These are phyloP conservation scores for Chloroceryle inda DNA, from an alignment of 2,797 vertebrate species.

Conservation along the genomic window DNA sequence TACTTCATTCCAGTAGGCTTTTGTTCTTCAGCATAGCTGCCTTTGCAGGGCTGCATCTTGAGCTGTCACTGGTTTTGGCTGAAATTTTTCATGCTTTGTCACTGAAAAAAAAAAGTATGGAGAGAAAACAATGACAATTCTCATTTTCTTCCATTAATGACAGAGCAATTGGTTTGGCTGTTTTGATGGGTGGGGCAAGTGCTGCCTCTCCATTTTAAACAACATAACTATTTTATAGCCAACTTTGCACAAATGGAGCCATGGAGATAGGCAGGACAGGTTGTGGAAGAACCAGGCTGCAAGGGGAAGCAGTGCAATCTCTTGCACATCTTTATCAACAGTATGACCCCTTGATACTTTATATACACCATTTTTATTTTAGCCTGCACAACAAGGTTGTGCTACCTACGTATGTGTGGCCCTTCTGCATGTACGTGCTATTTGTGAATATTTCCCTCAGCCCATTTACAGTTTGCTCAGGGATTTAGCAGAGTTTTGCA, in stretches of 20 bases:
- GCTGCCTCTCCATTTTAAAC: background rate
- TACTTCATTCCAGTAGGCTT: background rate
- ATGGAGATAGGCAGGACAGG: fast-evolving
- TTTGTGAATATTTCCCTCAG: background rate
- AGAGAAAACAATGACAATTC: background rate
- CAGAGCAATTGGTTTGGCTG: background rate
- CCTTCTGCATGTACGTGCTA: fast-evolving
- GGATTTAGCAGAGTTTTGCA: conserved; percentile 22
- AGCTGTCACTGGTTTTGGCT: background rate
- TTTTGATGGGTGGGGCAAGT: background rate
- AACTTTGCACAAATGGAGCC: background rate
- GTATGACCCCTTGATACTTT: background rate
- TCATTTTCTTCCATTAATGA: background rate
- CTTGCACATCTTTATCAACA: background rate
- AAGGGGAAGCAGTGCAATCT: background rate
- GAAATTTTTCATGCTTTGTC: background rate
- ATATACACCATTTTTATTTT: background rate
- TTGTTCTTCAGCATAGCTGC: background rate
- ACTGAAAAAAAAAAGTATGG: background rate
- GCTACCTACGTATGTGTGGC: fast-evolving
- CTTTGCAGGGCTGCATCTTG: background rate
- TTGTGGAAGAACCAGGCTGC: background rate
- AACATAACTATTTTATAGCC: fast-evolving
- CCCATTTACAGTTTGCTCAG: background rate
- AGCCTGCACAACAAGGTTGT: background rate